Evolutionary conservation across 2,888 invertebrate genomes (phyloP), one percentile per base, ranked within the genome.

Genomic region (Tiliacea citrago): DNA sequence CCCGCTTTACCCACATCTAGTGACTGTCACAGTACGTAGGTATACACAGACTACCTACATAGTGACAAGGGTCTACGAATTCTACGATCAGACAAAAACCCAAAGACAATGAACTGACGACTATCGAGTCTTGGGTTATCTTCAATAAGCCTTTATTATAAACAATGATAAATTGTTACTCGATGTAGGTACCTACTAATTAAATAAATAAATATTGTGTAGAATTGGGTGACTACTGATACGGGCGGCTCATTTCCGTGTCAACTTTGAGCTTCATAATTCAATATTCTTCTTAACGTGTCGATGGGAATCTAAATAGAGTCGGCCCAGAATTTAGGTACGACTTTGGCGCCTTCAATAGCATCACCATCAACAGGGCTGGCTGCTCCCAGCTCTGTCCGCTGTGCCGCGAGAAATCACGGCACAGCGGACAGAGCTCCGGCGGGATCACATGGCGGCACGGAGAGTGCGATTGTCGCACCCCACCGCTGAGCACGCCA

Each of bases 51-150:
- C 7, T 53, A 45, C 6, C 18, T n/a, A 45, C 74, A 42, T 42
- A 42, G 49, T 72, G 79, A 78, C 57, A 72, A 75, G 67, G 69
- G 72, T 57, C 29, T 73, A 8, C 21, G 55, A 81, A 67, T 69
- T 57, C 29, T 73, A 8, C 21, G 55, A 81, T 68, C 63, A 68
- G 53, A 42, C 60, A 58, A 74, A 77, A 73, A 21, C 35, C 39
- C 12, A 42, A 65, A 73, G 86, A 65, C 88, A 86, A 86, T 78
- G 81, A 86, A 81, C 85, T 84, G 73, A 45, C 70, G 77, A 73
- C 75, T 70, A 80, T 62, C n/a, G 35, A 51, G 18, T 65, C 60
- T 29, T 42, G 73, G 79, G 87, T 88, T 89, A 88, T 89, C 88
- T 77, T 51, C 21, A 66, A 69, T 71, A 79, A 67, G 65, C 61